Percentiles rank a stretch among this genome's conserved stretches.
These are phyloP conservation scores for Trachelus troglodyta DNA, from an alignment of 2,888 invertebrate species.

Conservation along the genomic window DNA sequence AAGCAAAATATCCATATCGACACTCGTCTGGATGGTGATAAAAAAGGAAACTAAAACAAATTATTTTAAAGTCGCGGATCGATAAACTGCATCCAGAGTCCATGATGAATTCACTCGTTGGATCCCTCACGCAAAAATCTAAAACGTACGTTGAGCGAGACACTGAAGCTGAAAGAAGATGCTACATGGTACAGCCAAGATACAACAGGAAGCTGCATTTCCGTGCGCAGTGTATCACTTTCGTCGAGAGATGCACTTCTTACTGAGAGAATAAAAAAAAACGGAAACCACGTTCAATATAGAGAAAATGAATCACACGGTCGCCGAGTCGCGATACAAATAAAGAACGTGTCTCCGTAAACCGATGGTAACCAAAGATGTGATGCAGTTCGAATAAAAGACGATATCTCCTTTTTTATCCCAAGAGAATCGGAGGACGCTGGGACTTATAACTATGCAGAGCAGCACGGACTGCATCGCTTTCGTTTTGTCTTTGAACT, in stretches of 20 bases:
- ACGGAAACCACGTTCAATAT: background rate
- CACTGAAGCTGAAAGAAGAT: conserved; percentile 31
- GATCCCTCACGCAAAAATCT: background rate
- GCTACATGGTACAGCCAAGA: conserved; percentile 45
- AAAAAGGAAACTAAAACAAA: conserved; percentile 4
- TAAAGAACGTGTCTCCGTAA: background rate
- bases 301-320: background rate
- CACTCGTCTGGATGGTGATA: background rate
- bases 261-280: background rate
- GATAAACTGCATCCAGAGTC: background rate
- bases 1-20: conserved; percentile 3
- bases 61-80: conserved; percentile 17
- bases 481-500: background rate
- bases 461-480: background rate
- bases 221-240: background rate
- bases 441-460: background rate
- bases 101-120: background rate
- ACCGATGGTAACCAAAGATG: too few species aligned
- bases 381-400: background rate
- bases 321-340: background rate
- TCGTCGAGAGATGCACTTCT: background rate
- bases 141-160: conserved; percentile 35
- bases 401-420: background rate
- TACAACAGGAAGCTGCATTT: conserved; percentile 43
- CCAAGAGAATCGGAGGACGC: background rate